Evolutionary conservation across 1,140 invertebrate species (phyloP), one percentile per base, ranked within the genome.

Genomic region (Cephus cinctus): DNA sequence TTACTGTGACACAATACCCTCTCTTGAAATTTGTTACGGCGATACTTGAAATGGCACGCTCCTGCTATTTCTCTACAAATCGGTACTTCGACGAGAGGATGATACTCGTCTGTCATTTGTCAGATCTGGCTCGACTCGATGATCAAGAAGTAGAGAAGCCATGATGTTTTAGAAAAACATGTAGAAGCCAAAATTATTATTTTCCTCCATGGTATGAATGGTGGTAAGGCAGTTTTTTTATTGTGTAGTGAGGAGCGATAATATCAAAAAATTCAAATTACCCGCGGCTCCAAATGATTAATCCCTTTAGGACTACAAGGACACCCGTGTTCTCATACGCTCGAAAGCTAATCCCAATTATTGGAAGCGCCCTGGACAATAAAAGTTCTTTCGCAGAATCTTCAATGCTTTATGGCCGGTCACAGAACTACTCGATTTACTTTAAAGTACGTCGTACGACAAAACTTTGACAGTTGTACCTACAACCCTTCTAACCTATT

Each of bases 401-500:
- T 34, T 11, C 15, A 30, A 45, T 45, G 38, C 27, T 36, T 16
- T 22, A 11, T 9, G 30, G 21, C 18, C 12, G 2, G 23, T 19
- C 18, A 18, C n/a, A 6, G 12, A 14, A 46, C 46, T n/a, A 8
- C 6, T 27, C 6, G 36, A 57, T 42, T 43, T 32, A 5, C 11
- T 4, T 44, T 23, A 11, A 12, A 12, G 27, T 15, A 21, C 43
- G 27, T 38, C 43, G 27, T 18, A n/a, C 39, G 56, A 63, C 56
- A 57, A 59, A 69, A 70, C 61, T 69, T 66, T 50, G 45, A 52
- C 59, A 30, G 44, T 47, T 57, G 57, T 57, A 60, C 53, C 43
- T 57, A 61, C 58, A 66, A 69, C 63, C 65, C 70, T 57, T 65
- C 43, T 45, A 52, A 54, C 46, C 65, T 56, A 73, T 73, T 73